A percentile compares a stretch with the other conserved stretches of the same genome.
phyloP scores from a whole-genome alignment of 2,797 vertebrate species.

The Catharus ustulatus region DNA sequence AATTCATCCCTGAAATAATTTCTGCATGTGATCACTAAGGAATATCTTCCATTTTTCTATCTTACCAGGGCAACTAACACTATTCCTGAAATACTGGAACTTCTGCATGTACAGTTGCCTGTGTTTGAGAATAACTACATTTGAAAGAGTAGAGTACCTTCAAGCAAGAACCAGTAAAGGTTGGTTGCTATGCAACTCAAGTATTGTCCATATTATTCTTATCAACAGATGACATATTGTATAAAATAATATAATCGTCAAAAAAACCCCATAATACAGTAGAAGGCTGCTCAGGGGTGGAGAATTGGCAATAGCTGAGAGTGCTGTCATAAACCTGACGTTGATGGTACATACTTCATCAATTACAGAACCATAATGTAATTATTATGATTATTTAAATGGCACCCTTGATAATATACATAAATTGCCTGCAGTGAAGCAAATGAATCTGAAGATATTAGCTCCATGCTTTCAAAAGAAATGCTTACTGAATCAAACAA shows the following conservation, averaged over 20 bases:
- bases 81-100: not conserved
- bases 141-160: slow-evolving; percentile 58
- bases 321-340: slow-evolving; percentile 54
- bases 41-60: not conserved
- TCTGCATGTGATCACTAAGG: not conserved
- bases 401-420: slow-evolving; percentile 44
- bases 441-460: slow-evolving; percentile 7
- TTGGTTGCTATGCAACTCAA: slow-evolving; percentile 79
- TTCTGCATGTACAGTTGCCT: not conserved
- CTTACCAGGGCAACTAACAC: not conserved
- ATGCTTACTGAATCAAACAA: not conserved
- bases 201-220: slow-evolving; percentile 55
- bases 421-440: slow-evolving; percentile 26
- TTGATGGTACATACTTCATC: slow-evolving; percentile 29
- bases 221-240: slow-evolving; percentile 66
- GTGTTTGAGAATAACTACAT: slow-evolving; percentile 53
- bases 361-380: slow-evolving; percentile 41
- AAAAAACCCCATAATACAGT: not conserved
- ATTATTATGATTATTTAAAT: slow-evolving; percentile 56
- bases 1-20: not conserved
- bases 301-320: slow-evolving; percentile 58
- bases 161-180: slow-evolving; percentile 66
- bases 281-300: slow-evolving; percentile 64
- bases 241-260: slow-evolving; percentile 70
- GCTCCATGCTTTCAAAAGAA: not conserved